Evolutionary conservation across 2,113 vertebrate genomes (phyloP).

Genomic region (Emydura subglobosa): DNA sequence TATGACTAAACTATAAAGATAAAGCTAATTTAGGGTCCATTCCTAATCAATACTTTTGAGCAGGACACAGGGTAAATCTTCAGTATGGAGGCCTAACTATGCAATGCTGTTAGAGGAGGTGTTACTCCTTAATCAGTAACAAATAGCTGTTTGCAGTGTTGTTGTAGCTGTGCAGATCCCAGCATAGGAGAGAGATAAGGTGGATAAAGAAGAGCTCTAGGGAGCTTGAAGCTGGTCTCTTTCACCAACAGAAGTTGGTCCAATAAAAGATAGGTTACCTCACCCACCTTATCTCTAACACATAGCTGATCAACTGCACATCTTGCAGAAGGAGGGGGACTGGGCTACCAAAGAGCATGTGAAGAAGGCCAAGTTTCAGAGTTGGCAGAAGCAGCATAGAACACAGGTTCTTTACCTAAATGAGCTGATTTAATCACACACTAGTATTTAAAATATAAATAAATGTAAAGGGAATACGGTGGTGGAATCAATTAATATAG

Average conservation of each 20-base stretch:
- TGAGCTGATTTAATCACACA: background rate
- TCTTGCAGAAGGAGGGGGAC: background rate
- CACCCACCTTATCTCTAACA: background rate
- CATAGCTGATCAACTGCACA: background rate
- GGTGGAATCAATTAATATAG: accelerated
- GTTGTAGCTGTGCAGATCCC: background rate
- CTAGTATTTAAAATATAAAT: accelerated
- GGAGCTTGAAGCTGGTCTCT: background rate
- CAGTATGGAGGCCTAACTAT: accelerated
- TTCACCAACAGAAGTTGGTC: background rate
- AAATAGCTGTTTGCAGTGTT: background rate
- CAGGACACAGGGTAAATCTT: background rate
- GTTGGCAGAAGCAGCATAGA: background rate
- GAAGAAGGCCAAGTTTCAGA: background rate
- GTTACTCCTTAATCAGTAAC: background rate
- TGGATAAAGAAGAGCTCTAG: background rate
- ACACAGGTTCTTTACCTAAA: background rate
- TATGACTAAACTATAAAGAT: background rate
- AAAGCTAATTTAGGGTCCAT: background rate
- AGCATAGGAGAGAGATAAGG: background rate
- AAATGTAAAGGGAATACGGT: background rate
- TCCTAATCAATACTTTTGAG: accelerated
- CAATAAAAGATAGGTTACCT: background rate
- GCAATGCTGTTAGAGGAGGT: accelerated
- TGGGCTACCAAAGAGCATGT: background rate